A percentile compares a stretch with the other conserved stretches of the same genome.
Evolutionary conservation across 2,888 invertebrate species (phyloP).

Genomic region (Cephus sareptanus): DNA sequence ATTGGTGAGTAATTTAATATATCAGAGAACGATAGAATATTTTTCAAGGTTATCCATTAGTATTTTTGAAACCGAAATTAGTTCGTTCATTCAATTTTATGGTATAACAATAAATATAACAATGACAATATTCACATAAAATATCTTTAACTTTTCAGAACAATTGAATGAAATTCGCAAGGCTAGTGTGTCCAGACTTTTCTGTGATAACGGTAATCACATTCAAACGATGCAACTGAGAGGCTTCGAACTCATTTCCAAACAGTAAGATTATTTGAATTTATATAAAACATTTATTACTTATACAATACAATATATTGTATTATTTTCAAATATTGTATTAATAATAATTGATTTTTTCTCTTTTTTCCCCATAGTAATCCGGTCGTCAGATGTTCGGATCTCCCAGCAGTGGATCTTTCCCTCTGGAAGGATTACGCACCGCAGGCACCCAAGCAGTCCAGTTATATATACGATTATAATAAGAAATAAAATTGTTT

Average conservation of each 20-base stretch:
- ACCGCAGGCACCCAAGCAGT: constrained; percentile 24
- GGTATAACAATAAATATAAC: background rate
- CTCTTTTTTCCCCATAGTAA: constrained; percentile 71
- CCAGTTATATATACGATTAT: constrained; percentile 19
- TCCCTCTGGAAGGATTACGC: constrained; percentile 70
- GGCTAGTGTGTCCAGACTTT: constrained; percentile 78
- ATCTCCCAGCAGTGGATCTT: constrained; percentile 74
- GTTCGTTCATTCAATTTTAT: background rate
- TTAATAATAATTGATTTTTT: constrained; percentile 7
- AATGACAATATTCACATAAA: background rate
- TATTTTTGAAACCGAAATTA: background rate
- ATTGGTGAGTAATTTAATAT: constrained; percentile 66
- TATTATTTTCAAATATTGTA: constrained; percentile 2
- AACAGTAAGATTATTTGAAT: constrained; percentile 66
- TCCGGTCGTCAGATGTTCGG: constrained; percentile 72
- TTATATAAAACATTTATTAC: background rate
- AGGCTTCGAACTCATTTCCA: constrained; percentile 73
- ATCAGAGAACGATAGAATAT: background rate
- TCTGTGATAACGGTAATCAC: constrained; percentile 82
- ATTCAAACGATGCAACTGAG: constrained; percentile 50
- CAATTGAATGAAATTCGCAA: constrained; percentile 85
- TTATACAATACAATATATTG: background rate
- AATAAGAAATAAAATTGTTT: background rate
- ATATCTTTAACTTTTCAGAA: constrained; percentile 43
- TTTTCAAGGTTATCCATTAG: background rate